phyloP scores from a whole-genome alignment of 2,113 vertebrate species.

The Oplegnathus fasciatus region DNA sequence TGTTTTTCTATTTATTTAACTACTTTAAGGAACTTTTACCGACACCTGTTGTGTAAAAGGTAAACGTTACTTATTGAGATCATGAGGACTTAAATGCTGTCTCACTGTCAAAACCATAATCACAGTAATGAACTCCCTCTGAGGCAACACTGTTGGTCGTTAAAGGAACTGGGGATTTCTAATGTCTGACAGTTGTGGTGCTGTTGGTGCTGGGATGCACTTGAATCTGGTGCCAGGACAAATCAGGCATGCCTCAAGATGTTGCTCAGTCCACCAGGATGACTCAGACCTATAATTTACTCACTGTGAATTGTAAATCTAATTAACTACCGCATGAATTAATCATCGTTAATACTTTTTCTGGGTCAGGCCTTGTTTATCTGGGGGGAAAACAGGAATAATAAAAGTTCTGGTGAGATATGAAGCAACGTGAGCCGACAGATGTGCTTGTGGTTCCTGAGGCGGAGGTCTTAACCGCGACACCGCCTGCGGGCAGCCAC shows the following conservation, averaged over 20 bases:
- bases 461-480: slow-evolving; percentile 9
- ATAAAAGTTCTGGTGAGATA: neutral
- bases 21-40: neutral
- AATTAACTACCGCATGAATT: slow-evolving; percentile 2
- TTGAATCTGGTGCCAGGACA: neutral
- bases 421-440: neutral
- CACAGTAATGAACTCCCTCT: neutral
- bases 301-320: neutral
- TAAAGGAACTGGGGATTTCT: neutral
- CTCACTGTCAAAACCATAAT: neutral
- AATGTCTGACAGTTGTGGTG: neutral
- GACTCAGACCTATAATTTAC: slow-evolving; percentile 9
- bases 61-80: neutral
- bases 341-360: neutral
- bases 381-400: neutral
- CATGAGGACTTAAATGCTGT: neutral
- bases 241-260: neutral
- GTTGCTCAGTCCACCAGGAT: neutral
- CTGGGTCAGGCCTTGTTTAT: neutral
- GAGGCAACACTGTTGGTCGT: neutral
- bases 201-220: neutral
- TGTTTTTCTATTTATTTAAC: neutral
- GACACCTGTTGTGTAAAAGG: neutral
- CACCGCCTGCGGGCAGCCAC: slow-evolving; percentile 5
- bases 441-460: slow-evolving; percentile 24